These are phyloP conservation scores for Halcyon badia DNA, from an alignment of 2,797 vertebrate species.

Conservation along the genomic window DNA sequence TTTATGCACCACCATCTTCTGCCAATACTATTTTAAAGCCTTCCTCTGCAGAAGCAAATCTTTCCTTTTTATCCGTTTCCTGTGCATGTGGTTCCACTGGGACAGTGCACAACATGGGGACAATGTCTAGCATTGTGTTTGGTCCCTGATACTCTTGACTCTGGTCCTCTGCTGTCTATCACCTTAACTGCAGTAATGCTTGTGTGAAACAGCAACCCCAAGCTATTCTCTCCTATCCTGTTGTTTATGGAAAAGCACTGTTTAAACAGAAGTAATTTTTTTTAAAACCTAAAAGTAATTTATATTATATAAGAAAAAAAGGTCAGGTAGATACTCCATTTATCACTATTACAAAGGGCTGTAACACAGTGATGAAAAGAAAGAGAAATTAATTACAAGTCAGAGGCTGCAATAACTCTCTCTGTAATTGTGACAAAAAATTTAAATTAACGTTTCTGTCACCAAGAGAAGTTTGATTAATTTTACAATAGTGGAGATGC, in stretches of 20 bases:
- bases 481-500: slow-evolving; percentile 84
- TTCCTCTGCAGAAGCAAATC: background rate
- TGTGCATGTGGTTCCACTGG: background rate
- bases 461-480: slow-evolving; percentile 87
- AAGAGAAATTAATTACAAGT: slow-evolving; percentile 89
- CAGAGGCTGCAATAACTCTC: slow-evolving; percentile 84
- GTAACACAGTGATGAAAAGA: slow-evolving; percentile 80
- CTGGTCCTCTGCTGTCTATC: background rate
- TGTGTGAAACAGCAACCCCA: background rate
- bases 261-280: slow-evolving; percentile 70
- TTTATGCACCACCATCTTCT: background rate
- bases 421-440: slow-evolving; percentile 85
- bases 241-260: slow-evolving; percentile 76
- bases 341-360: slow-evolving; percentile 84
- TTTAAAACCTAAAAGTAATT: slow-evolving; percentile 73
- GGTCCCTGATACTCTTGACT: background rate
- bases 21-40: background rate
- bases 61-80: background rate
- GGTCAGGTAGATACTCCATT: slow-evolving; percentile 82
- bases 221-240: slow-evolving; percentile 14
- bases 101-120: accelerated
- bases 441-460: slow-evolving; percentile 88
- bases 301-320: slow-evolving; percentile 79
- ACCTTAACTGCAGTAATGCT: slow-evolving; percentile 5
- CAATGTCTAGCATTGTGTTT: background rate